Percentiles rank a stretch among this genome's conserved stretches.
These are phyloP conservation scores for Monopterus albus DNA, from an alignment of 2,113 vertebrate species.

Conservation along the genomic window DNA sequence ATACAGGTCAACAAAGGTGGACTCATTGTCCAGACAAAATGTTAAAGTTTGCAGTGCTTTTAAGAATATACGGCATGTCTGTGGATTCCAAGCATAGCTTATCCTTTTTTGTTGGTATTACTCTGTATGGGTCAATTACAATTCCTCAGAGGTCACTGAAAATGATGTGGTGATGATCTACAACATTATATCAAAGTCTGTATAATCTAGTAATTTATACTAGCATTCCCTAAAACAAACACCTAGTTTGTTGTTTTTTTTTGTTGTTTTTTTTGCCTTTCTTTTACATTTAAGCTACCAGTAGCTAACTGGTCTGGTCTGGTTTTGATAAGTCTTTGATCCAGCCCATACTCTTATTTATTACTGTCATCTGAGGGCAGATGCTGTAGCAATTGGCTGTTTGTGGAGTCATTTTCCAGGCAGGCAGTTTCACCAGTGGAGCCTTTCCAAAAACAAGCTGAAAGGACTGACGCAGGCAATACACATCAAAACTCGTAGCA, in stretches of 20 bases:
- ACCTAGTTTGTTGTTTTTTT: too few relatives aligned
- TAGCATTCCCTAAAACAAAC: too few relatives aligned
- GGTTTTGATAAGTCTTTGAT: neutral
- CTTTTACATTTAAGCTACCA: neutral
- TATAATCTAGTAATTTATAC: too few relatives aligned
- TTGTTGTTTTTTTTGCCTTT: neutral
- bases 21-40: constrained; percentile 70
- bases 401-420: constrained; percentile 24
- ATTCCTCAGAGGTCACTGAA: too few relatives aligned
- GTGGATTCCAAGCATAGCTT: too few relatives aligned
- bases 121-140: too few relatives aligned
- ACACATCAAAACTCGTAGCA: constrained; percentile 66
- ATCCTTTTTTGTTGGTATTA: too few relatives aligned
- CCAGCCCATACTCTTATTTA: neutral
- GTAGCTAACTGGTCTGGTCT: neutral
- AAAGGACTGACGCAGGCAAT: constrained; percentile 79
- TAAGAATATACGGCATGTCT: too few relatives aligned
- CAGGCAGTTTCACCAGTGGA: constrained; percentile 23
- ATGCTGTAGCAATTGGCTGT: constrained; percentile 56
- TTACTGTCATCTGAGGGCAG: neutral
- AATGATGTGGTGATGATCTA: too few relatives aligned
- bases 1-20: constrained; percentile 84
- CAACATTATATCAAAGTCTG: too few relatives aligned
- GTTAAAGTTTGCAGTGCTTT: too few relatives aligned
- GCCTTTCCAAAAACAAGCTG: constrained; percentile 40